phyloP scores from a whole-genome alignment of 2,113 vertebrate genomes.

The Grus americana region DNA sequence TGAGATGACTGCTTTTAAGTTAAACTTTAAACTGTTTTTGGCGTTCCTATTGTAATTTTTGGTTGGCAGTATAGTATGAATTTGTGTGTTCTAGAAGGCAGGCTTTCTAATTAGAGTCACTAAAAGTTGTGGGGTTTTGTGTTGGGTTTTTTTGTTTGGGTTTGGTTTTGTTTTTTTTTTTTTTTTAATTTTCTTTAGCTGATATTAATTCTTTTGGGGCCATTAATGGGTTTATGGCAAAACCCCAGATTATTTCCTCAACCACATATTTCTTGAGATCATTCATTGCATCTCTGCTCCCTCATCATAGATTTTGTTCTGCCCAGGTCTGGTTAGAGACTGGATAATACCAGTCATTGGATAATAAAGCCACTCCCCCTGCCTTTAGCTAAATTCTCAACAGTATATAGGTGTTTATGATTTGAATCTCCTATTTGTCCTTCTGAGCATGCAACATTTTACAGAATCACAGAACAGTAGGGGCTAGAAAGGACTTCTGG shows the following conservation, averaged over 20 bases:
- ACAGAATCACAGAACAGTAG: too few species aligned
- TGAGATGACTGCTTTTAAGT: not conserved
- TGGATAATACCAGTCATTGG: not conserved
- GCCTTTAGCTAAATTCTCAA: not conserved
- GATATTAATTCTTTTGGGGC: not conserved
- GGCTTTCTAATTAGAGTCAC: not conserved
- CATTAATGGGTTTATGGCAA: not conserved
- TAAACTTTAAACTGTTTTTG: not conserved
- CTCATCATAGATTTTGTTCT: not conserved
- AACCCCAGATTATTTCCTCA: not conserved
- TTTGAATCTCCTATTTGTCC: not conserved
- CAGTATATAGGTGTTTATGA: not conserved
- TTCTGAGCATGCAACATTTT: not conserved
- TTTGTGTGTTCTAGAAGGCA: not conserved
- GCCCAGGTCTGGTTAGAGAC: not conserved
- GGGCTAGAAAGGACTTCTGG: too few species aligned
- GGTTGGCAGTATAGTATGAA: not conserved
- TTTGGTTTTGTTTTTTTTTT: not conserved
- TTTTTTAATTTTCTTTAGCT: not conserved
- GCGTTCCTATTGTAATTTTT: not conserved
- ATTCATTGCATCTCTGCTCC: accelerated
- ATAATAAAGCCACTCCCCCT: not conserved
- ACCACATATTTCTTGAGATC: accelerated
- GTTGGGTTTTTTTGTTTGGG: not conserved
- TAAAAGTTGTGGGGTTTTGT: not conserved